Conservation (phyloP, 1,140 invertebrate genomes). For the Oryzaephilus surinamensis region DNA sequence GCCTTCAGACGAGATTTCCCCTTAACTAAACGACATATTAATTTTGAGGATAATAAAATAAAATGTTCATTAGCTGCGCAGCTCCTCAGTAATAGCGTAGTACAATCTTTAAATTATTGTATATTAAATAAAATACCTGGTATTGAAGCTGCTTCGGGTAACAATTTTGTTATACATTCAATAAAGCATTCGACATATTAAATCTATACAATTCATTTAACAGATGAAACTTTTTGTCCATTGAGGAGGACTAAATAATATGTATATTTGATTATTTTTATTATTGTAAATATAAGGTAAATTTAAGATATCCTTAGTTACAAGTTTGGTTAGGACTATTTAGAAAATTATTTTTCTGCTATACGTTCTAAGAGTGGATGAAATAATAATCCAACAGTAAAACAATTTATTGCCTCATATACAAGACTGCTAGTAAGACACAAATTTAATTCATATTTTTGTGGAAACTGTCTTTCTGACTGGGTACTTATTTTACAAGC, state of each 20-base stretch:
- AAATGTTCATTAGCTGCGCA: no score
- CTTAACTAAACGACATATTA: no score
- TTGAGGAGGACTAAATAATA: constrained; percentile 15
- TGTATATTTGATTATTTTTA: constrained; percentile 17
- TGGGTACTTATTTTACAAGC: no score
- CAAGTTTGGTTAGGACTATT: constrained; percentile 33
- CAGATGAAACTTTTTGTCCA: constrained; percentile 13
- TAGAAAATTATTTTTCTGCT: constrained; percentile 34
- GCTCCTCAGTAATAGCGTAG: no score
- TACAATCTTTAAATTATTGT: no score
- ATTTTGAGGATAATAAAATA: no score
- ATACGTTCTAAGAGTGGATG: constrained; percentile 29
- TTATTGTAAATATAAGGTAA: constrained; percentile 13
- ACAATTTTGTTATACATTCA: constrained; percentile 19
- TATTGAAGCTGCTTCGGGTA: constrained; percentile 16
- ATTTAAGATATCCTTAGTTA: constrained; percentile 16
- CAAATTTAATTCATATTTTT: no score
- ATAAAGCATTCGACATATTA: constrained; percentile 24
- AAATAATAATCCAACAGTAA: constrained; percentile 35
- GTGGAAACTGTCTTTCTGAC: no score
- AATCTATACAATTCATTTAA: constrained; percentile 15
- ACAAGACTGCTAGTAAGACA: no score
- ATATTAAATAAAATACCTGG: constrained; percentile 6
- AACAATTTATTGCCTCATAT: constrained; percentile 26
- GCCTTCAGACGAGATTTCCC: no score